Conservation (phyloP, 2,797 vertebrate species). For the Peromyscus melanophrys region DNA sequence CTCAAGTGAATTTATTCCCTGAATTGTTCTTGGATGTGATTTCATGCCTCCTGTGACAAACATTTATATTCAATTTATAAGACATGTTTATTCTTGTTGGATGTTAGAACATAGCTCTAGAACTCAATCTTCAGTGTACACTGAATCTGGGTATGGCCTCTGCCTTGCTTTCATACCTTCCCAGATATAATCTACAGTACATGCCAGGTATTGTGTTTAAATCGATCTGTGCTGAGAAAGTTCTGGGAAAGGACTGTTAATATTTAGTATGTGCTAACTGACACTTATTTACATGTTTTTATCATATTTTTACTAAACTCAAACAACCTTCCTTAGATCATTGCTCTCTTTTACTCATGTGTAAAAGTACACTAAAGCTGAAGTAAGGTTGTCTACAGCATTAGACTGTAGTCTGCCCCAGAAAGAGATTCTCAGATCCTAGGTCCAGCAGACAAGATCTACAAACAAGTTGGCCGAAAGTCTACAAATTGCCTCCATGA, state of each 20-base stretch:
- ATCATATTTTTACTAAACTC: not conserved
- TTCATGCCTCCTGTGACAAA: not conserved
- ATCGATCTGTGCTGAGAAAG: not conserved
- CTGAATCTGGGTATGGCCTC: not conserved
- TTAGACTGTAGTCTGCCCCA: not conserved
- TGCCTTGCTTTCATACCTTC: not conserved
- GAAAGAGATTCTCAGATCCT: not conserved
- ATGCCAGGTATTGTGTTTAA: not conserved
- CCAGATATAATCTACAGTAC: not conserved
- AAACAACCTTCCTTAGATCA: not conserved
- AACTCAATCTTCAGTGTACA: not conserved
- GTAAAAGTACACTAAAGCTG: not conserved
- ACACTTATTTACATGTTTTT: not conserved
- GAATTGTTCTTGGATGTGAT: not conserved
- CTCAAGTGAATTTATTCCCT: not conserved
- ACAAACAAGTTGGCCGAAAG: not conserved
- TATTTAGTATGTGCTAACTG: not conserved
- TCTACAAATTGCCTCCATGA: not conserved
- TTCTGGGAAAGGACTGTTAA: not conserved
- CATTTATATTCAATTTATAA: not conserved
- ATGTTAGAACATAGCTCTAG: not conserved
- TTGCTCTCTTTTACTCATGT: not conserved
- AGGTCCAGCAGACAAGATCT: not conserved
- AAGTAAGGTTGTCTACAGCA: not conserved
- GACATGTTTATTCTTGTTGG: not conserved